Percentiles rank a stretch among this genome's conserved stretches.
These are phyloP conservation scores for Intellagama lesueurii DNA, from an alignment of 2,797 vertebrate genomes.

Conservation along the genomic window DNA sequence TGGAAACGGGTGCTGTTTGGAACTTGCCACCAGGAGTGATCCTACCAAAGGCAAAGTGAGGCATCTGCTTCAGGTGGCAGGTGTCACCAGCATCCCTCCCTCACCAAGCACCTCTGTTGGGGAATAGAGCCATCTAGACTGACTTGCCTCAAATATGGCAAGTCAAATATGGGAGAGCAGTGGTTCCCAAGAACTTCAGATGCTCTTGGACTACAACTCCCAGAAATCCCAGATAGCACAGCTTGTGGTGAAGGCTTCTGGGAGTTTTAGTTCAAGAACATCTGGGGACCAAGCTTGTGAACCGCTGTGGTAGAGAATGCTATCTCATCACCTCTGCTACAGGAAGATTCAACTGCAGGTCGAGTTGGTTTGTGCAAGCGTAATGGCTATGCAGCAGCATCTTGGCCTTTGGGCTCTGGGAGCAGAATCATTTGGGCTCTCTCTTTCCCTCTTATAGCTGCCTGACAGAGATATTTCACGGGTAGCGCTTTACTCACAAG, in stretches of 20 bases:
- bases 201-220: too few species aligned
- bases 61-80: neutral
- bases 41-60: neutral
- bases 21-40: neutral
- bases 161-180: neutral
- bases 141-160: neutral
- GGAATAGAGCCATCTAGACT: neutral
- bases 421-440: neutral
- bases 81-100: neutral
- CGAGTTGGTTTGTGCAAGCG: neutral
- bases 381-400: neutral
- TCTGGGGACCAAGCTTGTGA: too few species aligned
- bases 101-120: neutral
- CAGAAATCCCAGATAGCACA: too few species aligned
- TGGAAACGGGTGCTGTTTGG: neutral
- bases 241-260: too few species aligned
- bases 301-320: neutral
- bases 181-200: too few species aligned
- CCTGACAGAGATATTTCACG: neutral
- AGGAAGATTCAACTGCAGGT: neutral
- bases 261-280: too few species aligned
- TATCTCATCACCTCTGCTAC: neutral
- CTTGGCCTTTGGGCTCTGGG: neutral
- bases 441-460: neutral
- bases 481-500: neutral